Base-by-base conservation (phyloP, 64 coral and sea anemone species). In the Stylophora pistillata region DNA sequence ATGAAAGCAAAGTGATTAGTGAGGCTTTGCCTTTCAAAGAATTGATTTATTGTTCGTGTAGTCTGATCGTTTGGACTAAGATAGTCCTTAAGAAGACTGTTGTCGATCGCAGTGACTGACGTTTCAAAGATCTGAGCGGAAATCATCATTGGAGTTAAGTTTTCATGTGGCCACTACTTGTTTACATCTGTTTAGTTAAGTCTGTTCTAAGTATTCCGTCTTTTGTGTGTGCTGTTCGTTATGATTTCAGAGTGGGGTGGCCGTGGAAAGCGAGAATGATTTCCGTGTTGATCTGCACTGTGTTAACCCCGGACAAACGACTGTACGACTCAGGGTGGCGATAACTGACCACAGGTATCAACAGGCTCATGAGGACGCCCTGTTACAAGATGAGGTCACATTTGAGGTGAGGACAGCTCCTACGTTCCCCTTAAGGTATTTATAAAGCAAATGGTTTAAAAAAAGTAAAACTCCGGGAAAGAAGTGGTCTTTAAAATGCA, bases 211-310 rank as follows among this genome's bases (percentile, higher is more conserved):
- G 11, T 13, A 23, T 56, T 85, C 74, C 23, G 72, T 59, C 30
- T 5, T 33, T 82, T 14, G 53, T 73, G 37, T 76, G 14, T 78
- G 27, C 0, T 47, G 7, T 47, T 47, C 37, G 37, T 28, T 20
- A 32, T 77, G 27, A 23, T 37, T 93, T 16, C 31, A 98, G 96
- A 98, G 96, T 95, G 93, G 96, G 57, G 92, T 91, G 73, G 86
- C 91, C 59, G 85, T 98, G 3, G 96, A 98, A 56, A 89, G 88
- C 52, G 96, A 98, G 58, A 65, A 88, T 66, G 96, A 95, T 71
- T 98, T 95, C 29, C 93, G 92, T 71, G 90, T 98, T 10, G 85
- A 92, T 21, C 73, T 98, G 13, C 86, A 89, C 64, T 98, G 96
- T 53, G 37, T 60, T 32, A 87, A 98, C 71, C 93, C 96, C 29